phyloP scores from a whole-genome alignment of 2,113 vertebrate species.

The Mustela lutreola region DNA sequence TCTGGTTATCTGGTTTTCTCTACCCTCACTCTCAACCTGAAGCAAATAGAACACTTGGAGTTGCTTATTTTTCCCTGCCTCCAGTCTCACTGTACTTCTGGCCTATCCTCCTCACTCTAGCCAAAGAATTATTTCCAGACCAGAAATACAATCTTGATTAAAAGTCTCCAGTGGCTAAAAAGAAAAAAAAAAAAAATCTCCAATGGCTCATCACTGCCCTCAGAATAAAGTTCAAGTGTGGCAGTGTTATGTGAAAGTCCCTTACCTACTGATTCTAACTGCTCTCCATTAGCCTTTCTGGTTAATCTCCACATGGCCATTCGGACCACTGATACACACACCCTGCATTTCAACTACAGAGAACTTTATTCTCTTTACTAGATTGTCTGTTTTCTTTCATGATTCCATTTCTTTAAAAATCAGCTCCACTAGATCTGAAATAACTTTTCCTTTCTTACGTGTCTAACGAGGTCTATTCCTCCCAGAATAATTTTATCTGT shows the following conservation, averaged over 20 bases:
- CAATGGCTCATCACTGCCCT: background rate
- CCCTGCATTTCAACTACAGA: background rate
- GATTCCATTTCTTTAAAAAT: background rate
- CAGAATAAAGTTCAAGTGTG: background rate
- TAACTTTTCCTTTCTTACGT: background rate
- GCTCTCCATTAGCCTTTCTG: background rate
- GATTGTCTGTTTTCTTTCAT: background rate
- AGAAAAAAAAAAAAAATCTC: background rate
- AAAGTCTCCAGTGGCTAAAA: background rate
- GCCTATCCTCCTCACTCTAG: background rate
- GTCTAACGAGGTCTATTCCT: background rate
- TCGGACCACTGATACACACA: background rate
- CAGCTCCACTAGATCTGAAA: background rate
- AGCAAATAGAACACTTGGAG: background rate
- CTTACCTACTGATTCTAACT: background rate
- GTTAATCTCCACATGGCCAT: background rate
- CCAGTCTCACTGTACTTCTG: background rate
- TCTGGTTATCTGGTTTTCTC: background rate
- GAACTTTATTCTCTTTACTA: background rate
- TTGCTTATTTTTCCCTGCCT: background rate
- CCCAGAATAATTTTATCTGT: background rate
- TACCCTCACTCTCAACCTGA: background rate
- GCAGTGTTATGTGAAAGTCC: background rate
- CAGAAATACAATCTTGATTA: background rate
- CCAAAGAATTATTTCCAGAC: background rate